Evolutionary conservation across 2,888 invertebrate genomes (phyloP), one percentile per base, ranked within the genome.

Genomic region (Beris chalybata): DNA sequence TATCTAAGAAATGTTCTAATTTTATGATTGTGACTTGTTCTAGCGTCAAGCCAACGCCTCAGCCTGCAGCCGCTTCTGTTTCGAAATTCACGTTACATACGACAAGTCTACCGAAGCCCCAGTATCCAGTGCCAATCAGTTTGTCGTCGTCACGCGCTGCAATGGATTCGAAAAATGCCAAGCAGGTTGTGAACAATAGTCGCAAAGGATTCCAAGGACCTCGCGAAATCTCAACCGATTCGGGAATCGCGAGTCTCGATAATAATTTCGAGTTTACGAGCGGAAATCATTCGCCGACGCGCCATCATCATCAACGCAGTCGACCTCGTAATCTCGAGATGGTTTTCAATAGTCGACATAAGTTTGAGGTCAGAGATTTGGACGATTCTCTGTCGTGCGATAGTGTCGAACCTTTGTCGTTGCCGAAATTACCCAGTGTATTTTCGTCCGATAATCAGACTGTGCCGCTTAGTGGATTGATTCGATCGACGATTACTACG

Each of bases 61-160:
- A 76, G 74, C 79, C 72, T 74, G 82, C 67, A 75, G 83, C 65
- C 76, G 50, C 61, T 15, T 83, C 71, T 77, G 83, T 75, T 79
- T 72, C 71, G 32, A 90, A 88, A 78, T 89, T 85, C 71, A 88
- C 87, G 4, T 76, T 89, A 61, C 88, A 88, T 72, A 87, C 89
- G 38, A 89, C 87, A 66, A 89, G 90, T 74, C 81, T 92, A 71
- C 92, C 92, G 0, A 82, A 86, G 68, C 91, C 91, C 0, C 91
- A 92, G 79, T 88, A 86, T 74, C 85, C 88, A 22, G 82, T 85
- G 48, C 78, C 81, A 70, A 79, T 81, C 38, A 79, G 81, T 71
- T 72, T 81, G 64, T 75, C 70, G 6, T 75, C 75, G 50, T 56
- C 56, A 1, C 22, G 22, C n/a, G 86, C 84, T 76, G 81, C 83